These are phyloP conservation scores for Philereme transversata DNA, from an alignment of 2,888 invertebrate species.

Conservation along the genomic window DNA sequence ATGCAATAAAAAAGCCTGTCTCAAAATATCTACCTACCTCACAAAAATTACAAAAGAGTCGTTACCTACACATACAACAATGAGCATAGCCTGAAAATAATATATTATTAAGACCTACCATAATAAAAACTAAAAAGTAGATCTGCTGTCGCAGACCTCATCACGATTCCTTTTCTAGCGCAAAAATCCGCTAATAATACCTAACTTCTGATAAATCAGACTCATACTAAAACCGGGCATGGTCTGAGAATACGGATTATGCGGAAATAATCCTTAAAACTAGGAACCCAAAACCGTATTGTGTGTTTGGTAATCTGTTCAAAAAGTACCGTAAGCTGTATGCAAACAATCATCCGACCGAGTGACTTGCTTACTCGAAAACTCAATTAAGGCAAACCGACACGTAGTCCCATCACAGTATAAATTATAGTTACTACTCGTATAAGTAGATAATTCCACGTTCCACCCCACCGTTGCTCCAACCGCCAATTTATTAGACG, in stretches of 20 bases:
- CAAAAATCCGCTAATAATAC: too few relatives aligned
- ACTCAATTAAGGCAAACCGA: constrained; percentile 57
- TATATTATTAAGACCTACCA: not conserved
- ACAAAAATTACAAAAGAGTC: constrained; percentile 15
- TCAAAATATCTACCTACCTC: constrained; percentile 24
- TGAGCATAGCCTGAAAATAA: not conserved
- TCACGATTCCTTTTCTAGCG: too few relatives aligned
- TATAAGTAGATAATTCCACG: constrained; percentile 1
- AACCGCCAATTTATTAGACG: constrained; percentile 56
- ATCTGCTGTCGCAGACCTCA: too few relatives aligned
- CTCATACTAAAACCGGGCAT: too few relatives aligned
- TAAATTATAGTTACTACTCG: constrained; percentile 10
- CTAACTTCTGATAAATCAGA: too few relatives aligned
- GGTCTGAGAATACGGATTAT: not conserved
- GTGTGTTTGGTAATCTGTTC: constrained; percentile 13
- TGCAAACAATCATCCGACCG: constrained; percentile 39
- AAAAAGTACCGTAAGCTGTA: constrained; percentile 17
- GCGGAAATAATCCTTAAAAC: not conserved
- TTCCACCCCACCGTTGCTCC: constrained; percentile 41
- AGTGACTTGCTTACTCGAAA: constrained; percentile 51
- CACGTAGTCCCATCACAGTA: constrained; percentile 8
- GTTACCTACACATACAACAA: constrained; percentile 3
- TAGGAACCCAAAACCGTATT: not conserved
- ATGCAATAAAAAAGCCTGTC: constrained; percentile 47
- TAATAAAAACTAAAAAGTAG: not conserved